phyloP scores from a whole-genome alignment of 2,888 invertebrate genomes.

The Xylophagus ater region DNA sequence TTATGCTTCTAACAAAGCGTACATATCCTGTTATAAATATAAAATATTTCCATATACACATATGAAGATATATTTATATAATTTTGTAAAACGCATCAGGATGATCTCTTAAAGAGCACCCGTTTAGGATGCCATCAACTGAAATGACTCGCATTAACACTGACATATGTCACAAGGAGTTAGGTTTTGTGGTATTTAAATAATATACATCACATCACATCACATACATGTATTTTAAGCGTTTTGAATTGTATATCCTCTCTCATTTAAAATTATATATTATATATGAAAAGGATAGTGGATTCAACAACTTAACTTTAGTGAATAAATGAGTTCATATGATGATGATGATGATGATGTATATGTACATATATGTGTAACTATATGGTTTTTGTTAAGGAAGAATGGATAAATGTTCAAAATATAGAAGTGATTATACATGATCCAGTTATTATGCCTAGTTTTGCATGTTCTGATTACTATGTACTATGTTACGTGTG shows the following conservation, averaged over 20 bases:
- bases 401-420: too few relatives aligned
- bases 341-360: too few relatives aligned
- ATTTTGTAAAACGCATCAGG: background rate
- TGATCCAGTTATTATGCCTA: background rate
- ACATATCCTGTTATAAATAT: background rate
- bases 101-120: constrained; percentile 10
- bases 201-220: background rate
- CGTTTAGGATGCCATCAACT: constrained; percentile 14
- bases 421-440: background rate
- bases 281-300: too few relatives aligned
- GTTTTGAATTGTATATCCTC: too few relatives aligned
- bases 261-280: too few relatives aligned
- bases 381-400: too few relatives aligned
- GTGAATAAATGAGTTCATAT: too few relatives aligned
- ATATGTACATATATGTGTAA: too few relatives aligned
- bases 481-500: too few relatives aligned
- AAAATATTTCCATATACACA: too few relatives aligned
- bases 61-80: background rate
- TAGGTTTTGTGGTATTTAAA: constrained; percentile 12
- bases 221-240: background rate
- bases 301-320: background rate
- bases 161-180: constrained; percentile 16
- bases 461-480: background rate
- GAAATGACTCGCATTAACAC: constrained; percentile 15
- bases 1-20: too few relatives aligned